Percentiles rank a stretch among this genome's conserved stretches.
Conservation (phyloP, 2,797 vertebrate species). For the Varecia variegata region DNA sequence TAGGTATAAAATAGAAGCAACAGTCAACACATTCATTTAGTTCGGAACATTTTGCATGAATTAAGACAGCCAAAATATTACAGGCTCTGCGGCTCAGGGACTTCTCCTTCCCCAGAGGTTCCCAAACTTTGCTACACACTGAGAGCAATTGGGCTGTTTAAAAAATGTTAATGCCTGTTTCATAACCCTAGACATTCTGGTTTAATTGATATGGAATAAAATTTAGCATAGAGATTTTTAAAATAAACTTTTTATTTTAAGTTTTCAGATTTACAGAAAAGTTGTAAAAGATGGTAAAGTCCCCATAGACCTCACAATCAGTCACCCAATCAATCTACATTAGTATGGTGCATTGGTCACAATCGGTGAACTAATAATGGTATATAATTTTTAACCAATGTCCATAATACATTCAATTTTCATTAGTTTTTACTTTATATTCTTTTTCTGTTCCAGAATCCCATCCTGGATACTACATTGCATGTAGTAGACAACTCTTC, state of each 20-base stretch:
- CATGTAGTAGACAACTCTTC: background rate
- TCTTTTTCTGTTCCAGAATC: background rate
- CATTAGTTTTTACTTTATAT: background rate
- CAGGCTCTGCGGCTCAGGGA: background rate
- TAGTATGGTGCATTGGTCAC: background rate
- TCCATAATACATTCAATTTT: background rate
- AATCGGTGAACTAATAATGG: background rate
- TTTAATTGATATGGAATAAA: background rate
- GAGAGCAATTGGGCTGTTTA: background rate
- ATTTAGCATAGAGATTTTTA: background rate
- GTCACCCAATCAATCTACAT: background rate
- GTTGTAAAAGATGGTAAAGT: background rate
- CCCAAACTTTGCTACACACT: background rate
- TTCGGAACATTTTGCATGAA: constrained; percentile 23
- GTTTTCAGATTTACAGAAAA: background rate
- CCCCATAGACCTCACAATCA: background rate
- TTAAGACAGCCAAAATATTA: constrained; percentile 1
- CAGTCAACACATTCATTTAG: background rate
- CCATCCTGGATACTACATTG: background rate
- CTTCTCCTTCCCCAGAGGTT: background rate
- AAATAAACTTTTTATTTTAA: background rate
- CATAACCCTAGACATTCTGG: background rate
- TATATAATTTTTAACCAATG: background rate
- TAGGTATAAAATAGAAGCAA: constrained; percentile 41
- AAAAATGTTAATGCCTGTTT: background rate